Base-by-base conservation (phyloP, 2,797 vertebrate species). In the Atherinosoma microstoma region DNA sequence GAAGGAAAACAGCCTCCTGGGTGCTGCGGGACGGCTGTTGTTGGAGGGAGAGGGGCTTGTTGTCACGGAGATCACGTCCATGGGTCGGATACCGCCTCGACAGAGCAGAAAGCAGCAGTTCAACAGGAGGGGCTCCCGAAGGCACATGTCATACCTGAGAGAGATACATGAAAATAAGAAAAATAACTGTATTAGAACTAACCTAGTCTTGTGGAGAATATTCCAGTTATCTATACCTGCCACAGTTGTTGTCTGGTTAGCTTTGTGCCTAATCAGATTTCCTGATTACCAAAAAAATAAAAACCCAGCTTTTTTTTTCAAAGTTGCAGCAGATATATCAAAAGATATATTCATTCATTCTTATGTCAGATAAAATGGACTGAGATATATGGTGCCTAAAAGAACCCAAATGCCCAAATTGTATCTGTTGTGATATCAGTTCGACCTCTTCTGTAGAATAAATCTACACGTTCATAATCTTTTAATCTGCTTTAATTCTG, bases 101-200 rank as follows among this genome's bases (percentile, higher is more conserved):
- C 97, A 97, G 24, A 98, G 95, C 86, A 98, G 89, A 83, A 98
- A 94, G 38, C 96, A 94, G 89, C 97, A 97, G 89, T 97, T 98
- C 78, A 97, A 93, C 71, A 98, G 95, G 70, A 98, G 95, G 24
- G 97, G 93, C 65, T 96, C 94, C 20, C 97, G 96, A 91, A 98
- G 88, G 83, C 95, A 96, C 87, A 96, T 97, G 81, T 96, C 95
- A 92, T 96, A 97, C 87, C 97, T 98, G 85, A 81, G 22, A 70
- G 45, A 82, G 6, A 70, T n/a, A 16, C 51, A 9, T 27, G 1
- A 30, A 56, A 18, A 56, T 15, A 30, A 27, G 2, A 16, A 27
- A 32, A 40, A 72, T 22, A 67, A 42, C 18, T 30, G 53, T 16
- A 7, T 15, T 16, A 6, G 12, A 56, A 24, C 24, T 11, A 27